Evolutionary conservation across 2,113 vertebrate species (phyloP), one percentile per base, ranked within the genome.

Genomic region (Falcunculus frontatus): DNA sequence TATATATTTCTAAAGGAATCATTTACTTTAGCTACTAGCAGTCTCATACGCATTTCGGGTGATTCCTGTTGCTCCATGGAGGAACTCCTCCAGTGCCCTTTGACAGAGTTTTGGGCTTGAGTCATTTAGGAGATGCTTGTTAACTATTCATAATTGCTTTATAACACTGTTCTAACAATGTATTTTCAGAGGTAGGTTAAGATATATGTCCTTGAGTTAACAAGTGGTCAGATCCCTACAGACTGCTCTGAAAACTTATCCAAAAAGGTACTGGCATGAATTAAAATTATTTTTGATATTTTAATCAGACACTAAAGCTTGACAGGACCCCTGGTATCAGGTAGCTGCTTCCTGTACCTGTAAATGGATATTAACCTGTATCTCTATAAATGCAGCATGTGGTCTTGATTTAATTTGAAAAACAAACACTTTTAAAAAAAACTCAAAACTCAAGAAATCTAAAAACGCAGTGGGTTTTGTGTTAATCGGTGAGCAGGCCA

Each of bases 61-160:
- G 17, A 87, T 93, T 84, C 8, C 22, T 79, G 16, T 57, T 81
- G 56, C 32, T 59, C 52, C 18, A 27, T 0, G 1, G 32, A 68
- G 11, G 39, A 91, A 44, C 15, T 75, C n/a, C 79, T 84, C 47
- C 37, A 39, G 20, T 82, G 42, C 18, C 19, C 16, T 90, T 84
- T 76, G 70, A 30, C 57, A 37, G 69, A 84, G 15, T 65, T 93
- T 60, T 76, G 44, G 0, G 68, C 69, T 70, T 49, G 26, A 91
- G 60, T 93, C 65, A 82, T 89, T 77, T 81, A 75, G 70, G 53
- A 79, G 41, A 46, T 85, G 49, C 35, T 81, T 69, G 37, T 68
- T 67, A 37, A 57, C 53, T 76, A 13, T 75, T 86, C 20, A 12
- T 60, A 69, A 35, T 47, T 64, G 19, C 53, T 67, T 64, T 64